These are phyloP conservation scores for Myotis daubentonii DNA, from an alignment of 2,797 vertebrate species.

Conservation along the genomic window DNA sequence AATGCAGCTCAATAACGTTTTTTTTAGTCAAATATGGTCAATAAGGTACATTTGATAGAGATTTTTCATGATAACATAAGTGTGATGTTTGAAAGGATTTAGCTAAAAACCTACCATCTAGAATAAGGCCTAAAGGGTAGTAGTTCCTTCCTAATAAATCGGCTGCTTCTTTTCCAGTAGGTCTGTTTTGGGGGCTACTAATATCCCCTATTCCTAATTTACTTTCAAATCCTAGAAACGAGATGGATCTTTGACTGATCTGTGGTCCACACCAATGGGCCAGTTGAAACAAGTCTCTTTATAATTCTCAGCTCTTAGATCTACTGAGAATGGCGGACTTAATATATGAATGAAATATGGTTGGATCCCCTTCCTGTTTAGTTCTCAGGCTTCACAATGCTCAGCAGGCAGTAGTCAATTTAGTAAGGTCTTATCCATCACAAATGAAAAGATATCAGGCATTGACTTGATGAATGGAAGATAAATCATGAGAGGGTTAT, in stretches of 20 bases:
- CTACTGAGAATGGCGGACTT: slow-evolving; percentile 73
- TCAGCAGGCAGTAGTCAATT: slow-evolving; percentile 87
- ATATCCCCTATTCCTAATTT: background rate
- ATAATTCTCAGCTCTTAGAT: slow-evolving; percentile 36
- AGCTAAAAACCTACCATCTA: background rate
- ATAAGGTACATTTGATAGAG: background rate
- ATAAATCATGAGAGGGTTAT: slow-evolving; percentile 86
- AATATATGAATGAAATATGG: slow-evolving; percentile 69
- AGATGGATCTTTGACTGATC: background rate
- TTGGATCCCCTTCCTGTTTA: slow-evolving; percentile 77
- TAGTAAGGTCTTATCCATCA: slow-evolving; percentile 86
- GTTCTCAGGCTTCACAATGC: slow-evolving; percentile 85
- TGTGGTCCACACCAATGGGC: background rate
- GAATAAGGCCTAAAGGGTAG: background rate
- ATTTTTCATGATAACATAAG: slow-evolving; percentile 22
- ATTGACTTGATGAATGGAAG: slow-evolving; percentile 87
- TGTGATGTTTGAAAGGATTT: background rate
- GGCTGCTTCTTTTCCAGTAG: background rate
- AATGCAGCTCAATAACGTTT: background rate
- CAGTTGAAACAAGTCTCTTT: slow-evolving; percentile 50
- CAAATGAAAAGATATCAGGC: slow-evolving; percentile 83
- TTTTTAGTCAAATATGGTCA: background rate
- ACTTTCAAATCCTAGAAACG: slow-evolving; percentile 34
- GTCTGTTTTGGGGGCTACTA: background rate
- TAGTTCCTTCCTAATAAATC: background rate